A percentile compares a stretch with the other conserved stretches of the same genome.
These are phyloP conservation scores for Ligdia adustata DNA, from an alignment of 2,888 invertebrate species.

Conservation along the genomic window DNA sequence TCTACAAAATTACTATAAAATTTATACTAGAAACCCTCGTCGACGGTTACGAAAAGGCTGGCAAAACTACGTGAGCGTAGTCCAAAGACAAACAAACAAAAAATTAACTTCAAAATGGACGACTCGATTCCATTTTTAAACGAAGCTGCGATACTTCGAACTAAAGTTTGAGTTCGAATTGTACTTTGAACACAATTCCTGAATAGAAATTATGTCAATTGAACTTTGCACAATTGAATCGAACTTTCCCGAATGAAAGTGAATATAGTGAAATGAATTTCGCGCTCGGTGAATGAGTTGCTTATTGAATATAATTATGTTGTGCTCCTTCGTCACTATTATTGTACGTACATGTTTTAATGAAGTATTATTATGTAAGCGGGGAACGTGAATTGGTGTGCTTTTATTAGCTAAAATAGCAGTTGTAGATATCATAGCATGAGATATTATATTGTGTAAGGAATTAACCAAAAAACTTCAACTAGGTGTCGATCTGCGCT, in stretches of 20 bases:
- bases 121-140: conserved; percentile 7
- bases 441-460: conserved; percentile 30
- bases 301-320: background rate
- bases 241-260: conserved; percentile 17
- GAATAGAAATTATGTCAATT: conserved; percentile 34
- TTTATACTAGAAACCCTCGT: conserved; percentile 94
- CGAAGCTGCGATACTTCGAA: conserved; percentile 17
- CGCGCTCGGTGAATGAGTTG: conserved; percentile 11
- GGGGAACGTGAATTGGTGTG: conserved; percentile 47
- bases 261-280: conserved; percentile 14
- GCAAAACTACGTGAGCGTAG: conserved; percentile 41
- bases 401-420: conserved; percentile 43
- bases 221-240: conserved; percentile 23
- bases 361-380: conserved; percentile 31
- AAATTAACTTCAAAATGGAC: conserved; percentile 15
- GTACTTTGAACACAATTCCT: conserved; percentile 16
- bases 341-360: conserved; percentile 11
- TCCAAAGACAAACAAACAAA: conserved; percentile 4
- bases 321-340: conserved; percentile 19
- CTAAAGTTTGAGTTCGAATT: conserved; percentile 2
- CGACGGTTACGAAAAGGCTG: conserved; percentile 88
- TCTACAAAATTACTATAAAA: conserved; percentile 95
- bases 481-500: conserved; percentile 42
- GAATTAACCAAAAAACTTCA: conserved; percentile 34
- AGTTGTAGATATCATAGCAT: conserved; percentile 39